Evolutionary conservation across 2,888 invertebrate genomes (phyloP).

Genomic region (Xanthorhoe designata): DNA sequence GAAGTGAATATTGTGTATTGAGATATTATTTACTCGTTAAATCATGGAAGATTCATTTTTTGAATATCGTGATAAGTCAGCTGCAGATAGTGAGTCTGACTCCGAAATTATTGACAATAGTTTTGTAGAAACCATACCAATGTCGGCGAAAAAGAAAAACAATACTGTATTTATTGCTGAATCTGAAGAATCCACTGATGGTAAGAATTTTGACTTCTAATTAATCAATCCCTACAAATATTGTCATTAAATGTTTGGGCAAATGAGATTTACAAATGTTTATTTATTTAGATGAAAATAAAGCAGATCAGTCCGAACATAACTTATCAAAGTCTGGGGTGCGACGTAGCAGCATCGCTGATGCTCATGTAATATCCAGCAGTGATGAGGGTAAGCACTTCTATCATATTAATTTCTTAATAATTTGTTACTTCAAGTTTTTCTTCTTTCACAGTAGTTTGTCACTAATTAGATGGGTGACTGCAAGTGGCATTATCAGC

Average conservation of each 20-base stretch:
- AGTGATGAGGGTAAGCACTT: slow-evolving; percentile 69
- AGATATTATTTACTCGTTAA: neutral
- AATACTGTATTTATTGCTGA: slow-evolving; percentile 73
- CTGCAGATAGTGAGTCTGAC: slow-evolving; percentile 63
- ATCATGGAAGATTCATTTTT: slow-evolving; percentile 76
- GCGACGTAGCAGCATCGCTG: slow-evolving; percentile 51
- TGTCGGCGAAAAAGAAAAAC: slow-evolving; percentile 64
- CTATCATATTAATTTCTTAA: too few relatives aligned
- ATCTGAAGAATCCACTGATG: slow-evolving; percentile 71
- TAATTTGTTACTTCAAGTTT: too few relatives aligned
- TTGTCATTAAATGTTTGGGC: neutral
- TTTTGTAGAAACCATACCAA: slow-evolving; percentile 57
- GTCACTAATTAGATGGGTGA: too few relatives aligned
- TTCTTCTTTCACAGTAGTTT: too few relatives aligned
- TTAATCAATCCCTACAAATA: neutral
- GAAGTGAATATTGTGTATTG: neutral
- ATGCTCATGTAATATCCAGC: slow-evolving; percentile 56
- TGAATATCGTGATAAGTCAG: slow-evolving; percentile 71
- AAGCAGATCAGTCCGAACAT: slow-evolving; percentile 39
- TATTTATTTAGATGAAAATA: slow-evolving; percentile 52
- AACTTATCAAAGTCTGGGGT: slow-evolving; percentile 47
- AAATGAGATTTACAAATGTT: neutral
- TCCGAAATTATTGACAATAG: slow-evolving; percentile 73
- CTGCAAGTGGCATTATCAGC: too few relatives aligned
- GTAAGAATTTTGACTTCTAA: slow-evolving; percentile 45